Base-by-base conservation (phyloP, 1,140 invertebrate genomes). In the Eupeodes corollae region DNA sequence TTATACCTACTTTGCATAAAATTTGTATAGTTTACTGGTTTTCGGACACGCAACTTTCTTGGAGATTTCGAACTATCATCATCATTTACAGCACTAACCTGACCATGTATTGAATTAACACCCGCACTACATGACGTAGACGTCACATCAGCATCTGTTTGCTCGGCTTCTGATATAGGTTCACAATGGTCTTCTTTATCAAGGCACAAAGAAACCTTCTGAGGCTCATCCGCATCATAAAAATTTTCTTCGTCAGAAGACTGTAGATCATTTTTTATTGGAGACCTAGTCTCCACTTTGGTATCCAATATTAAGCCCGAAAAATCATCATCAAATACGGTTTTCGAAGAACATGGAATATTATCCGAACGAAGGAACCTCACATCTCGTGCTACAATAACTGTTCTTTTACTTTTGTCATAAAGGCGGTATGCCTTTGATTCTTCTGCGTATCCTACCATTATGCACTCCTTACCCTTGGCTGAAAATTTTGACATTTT, bases 1-100 rank as follows among this genome's bases (percentile, higher is more conserved):
- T n/a, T n/a, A n/a, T n/a, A n/a, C n/a, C n/a, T n/a, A 26, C 47
- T 21, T 38, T 54, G 54, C 37, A 52, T 21, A 15, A 44, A 47
- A 48, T 46, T 48, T 10, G 52, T 61, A 47, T 34, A 42, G 31
- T 52, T 39, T 13, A 58, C 42, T 44, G 55, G 35, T 10, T 43
- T 41, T 56, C 57, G 64, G 12, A 55, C 48, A 40, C 31, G 19
- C 53, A 50, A 51, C 63, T 56, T 21, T 52, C 37, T 42, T 50
- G n/a, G 39, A 67, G 56, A 63, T 18, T 54, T 34, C n/a, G 52
- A 12, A 18, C 37, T n/a, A 52, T 41, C n/a, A 14, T 8, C 13
- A 30, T 42, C 9, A 12, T 18, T 21, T 33, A 35, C 12, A 15
- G 44, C 32, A 21, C 37, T 15, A 57, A 35, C 34, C 14, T 35